Evolutionary conservation across 2,113 vertebrate genomes (phyloP).

Genomic region (Cyanoramphus novaezelandiae): DNA sequence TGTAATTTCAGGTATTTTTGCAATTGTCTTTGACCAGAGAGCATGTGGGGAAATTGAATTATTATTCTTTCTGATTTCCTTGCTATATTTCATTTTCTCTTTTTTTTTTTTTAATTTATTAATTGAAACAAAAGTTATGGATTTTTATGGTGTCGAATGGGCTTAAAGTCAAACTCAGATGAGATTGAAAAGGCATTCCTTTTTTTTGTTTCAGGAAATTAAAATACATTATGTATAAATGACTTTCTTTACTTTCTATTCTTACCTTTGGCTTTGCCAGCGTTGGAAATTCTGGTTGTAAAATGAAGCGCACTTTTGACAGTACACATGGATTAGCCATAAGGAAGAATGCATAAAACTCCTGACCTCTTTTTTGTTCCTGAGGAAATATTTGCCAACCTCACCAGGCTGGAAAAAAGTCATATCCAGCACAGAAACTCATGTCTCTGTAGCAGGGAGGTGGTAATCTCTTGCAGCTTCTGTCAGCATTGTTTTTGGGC

Average conservation of each 20-base stretch:
- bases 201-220: not conserved
- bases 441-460: fast-evolving
- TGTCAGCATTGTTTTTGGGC: not conserved
- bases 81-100: not conserved
- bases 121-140: fast-evolving
- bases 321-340: not conserved
- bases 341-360: not conserved
- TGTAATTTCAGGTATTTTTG: not conserved
- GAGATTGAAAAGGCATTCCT: not conserved
- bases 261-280: not conserved
- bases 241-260: not conserved
- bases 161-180: not conserved
- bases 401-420: not conserved
- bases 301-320: not conserved
- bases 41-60: not conserved
- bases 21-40: not conserved
- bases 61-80: not conserved
- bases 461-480: not conserved
- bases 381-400: not conserved
- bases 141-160: not conserved
- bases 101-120: not conserved
- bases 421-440: not conserved
- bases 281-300: not conserved
- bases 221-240: not conserved
- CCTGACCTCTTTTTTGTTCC: not conserved